Base-by-base conservation (phyloP, 2,888 invertebrate species). In the Cryptocephalus moraei region DNA sequence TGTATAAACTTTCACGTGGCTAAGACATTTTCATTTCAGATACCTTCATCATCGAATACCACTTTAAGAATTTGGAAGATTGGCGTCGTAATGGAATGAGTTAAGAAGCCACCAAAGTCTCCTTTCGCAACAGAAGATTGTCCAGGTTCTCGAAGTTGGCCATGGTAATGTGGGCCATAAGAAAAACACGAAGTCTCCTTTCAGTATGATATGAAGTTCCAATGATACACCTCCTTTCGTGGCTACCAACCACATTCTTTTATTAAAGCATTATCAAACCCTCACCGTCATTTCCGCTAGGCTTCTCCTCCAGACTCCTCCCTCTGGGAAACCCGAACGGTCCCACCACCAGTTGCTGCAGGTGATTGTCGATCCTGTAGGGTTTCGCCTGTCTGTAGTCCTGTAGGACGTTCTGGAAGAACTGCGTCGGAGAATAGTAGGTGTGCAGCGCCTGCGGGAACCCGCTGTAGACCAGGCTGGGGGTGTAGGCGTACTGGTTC, bases 291-390 rank as follows among this genome's bases (percentile, higher is more conserved):
- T 33, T 22, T 6, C 1, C 22, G 22, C 6, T 22, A 6, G 22
- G 22, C 22, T 22, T 6, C 6, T 22, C 22, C 22, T 22, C 51
- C 12, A 61, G 50, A 44, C 58, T 60, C 14, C 60, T 53, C 8
- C 58, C 58, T 41, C 45, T 47, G 13, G 54, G 49, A 14, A 47
- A 33, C 34, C 47, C 44, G n/a, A 36, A 46, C 9, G 61, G 63
- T 48, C 57, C 56, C 3, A 56, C 50, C 14, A 64, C 39, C 9
- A 67, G 46, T 45, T 65, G 61, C 47, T 68, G 68, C 40, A 59
- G 60, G 6, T 44, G 44, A 46, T 66, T 64, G 48, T 64, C 61
- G 13, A 65, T 52, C 45, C 66, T 56, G 47, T 63, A 68, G 8
- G 64, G 64, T 2, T 53, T 39, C 8, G 55, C 48, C 13, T 45